Conservation (phyloP, 2,113 vertebrate genomes). For the Aegithalos caudatus region DNA sequence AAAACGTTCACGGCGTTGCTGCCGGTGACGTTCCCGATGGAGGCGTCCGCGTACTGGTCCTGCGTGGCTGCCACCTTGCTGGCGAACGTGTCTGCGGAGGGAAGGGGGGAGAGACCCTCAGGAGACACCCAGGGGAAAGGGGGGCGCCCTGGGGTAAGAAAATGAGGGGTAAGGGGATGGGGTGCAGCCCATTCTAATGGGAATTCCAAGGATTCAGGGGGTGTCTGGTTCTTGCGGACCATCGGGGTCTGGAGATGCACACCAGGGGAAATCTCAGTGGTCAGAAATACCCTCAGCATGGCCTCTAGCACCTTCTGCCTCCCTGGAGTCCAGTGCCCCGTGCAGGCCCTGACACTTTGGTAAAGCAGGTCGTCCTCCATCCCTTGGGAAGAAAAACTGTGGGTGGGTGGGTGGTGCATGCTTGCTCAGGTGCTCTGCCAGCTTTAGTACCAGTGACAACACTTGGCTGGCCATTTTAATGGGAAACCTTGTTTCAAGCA, state of each 20-base stretch:
- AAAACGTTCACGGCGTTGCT: constrained; percentile 98
- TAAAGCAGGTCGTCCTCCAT: not conserved
- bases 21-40: constrained; percentile 96
- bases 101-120: not conserved
- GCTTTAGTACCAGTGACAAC: not conserved
- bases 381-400: not conserved
- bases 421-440: not conserved
- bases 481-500: not conserved
- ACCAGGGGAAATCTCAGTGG: not conserved
- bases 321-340: not conserved
- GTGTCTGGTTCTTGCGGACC: not conserved
- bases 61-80: constrained; percentile 94
- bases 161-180: not conserved
- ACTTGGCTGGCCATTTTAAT: not conserved
- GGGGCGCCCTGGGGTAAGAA: not conserved
- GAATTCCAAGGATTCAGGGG: not conserved
- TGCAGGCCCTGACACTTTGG: not conserved
- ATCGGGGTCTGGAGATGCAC: not conserved
- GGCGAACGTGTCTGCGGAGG: constrained; percentile 89
- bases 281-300: not conserved
- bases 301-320: not conserved
- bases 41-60: constrained; percentile 95
- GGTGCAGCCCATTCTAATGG: accelerated
- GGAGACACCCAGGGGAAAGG: not conserved
- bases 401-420: too few relatives aligned